A percentile compares a stretch with the other conserved stretches of the same genome.
phyloP scores from a whole-genome alignment of 2,113 vertebrate genomes.

The Lates calcarifer region DNA sequence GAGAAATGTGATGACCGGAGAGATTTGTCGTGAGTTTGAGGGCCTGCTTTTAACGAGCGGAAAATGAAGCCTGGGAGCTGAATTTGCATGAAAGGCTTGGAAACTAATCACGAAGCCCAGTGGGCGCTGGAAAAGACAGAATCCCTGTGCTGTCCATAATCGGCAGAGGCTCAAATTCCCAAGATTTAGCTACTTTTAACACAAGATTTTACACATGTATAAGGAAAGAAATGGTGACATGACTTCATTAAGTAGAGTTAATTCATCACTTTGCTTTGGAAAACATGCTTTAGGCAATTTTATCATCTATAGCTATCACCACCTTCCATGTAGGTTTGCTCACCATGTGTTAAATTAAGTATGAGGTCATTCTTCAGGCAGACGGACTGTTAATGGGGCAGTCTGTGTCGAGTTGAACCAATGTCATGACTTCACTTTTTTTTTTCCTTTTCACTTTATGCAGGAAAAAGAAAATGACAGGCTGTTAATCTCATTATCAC shows the following conservation, averaged over 20 bases:
- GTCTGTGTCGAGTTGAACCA: conserved; percentile 32
- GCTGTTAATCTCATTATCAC: conserved; percentile 67
- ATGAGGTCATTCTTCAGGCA: conserved; percentile 63
- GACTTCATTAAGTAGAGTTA: conserved; percentile 16
- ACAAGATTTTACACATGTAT: conserved; percentile 18
- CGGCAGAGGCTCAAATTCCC: conserved; percentile 38
- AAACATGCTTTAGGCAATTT: conserved; percentile 13
- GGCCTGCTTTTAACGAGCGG: conserved; percentile 75
- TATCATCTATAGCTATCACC: conserved; percentile 49
- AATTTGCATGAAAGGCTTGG: conserved; percentile 76
- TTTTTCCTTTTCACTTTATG: background rate
- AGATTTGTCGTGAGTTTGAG: conserved; percentile 56
- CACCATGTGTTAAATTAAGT: conserved; percentile 56
- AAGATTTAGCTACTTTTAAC: conserved; percentile 41
- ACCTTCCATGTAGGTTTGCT: conserved; percentile 42
- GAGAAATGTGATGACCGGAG: conserved; percentile 78
- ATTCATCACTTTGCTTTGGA: conserved; percentile 49
- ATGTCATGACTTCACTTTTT: conserved; percentile 52
- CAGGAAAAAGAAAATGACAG: conserved; percentile 35
- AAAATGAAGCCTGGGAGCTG: conserved; percentile 76
- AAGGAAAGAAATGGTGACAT: conserved; percentile 1
- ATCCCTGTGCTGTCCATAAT: conserved; percentile 26
- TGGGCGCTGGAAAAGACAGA: conserved; percentile 66
- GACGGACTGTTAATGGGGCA: conserved; percentile 40
- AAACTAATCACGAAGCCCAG: conserved; percentile 74